Base-by-base conservation (phyloP, 2,888 invertebrate genomes). In the Eupelmus urozonus region DNA sequence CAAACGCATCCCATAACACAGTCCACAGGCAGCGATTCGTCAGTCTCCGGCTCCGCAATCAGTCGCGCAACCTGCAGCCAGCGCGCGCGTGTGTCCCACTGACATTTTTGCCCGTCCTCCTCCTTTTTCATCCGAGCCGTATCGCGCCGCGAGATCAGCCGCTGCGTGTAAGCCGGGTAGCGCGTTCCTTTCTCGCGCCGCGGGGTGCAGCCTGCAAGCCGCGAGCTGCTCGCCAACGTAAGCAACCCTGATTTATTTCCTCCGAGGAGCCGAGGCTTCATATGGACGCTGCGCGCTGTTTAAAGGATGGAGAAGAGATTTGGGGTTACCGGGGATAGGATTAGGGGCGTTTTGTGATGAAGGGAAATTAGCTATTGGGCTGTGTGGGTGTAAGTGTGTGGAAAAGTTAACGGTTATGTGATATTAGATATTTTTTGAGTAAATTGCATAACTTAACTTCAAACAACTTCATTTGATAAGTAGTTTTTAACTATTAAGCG, bases 111-210 rank as follows among this genome's bases (percentile, higher is more conserved):
- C 34, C n/a, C 49, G 18, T 42, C 25, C 40, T 16, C 25, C 57
- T 40, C 62, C 27, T 60, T 55, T 55, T 49, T 69, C 63, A 49
- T 16, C 34, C 13, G 16, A 7, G 57, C 53, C 51, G 23, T 25
- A 85, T 87, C 88, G 85, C 86, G 84, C 84, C 86, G 85, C 85
- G 83, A 83, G 87, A 88, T 87, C n/a, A n/a, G n/a, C n/a, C n/a
- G n/a, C n/a, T 88, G 87, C 34, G 83, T 85, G 88, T 88, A 88
- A 88, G 88, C 85, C 87, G 85, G 82, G 87, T 85, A 87, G 85
- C 86, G 75, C 65, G 40, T 42, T 16, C 70, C 18, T 25, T 27
- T 34, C 77, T 53, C 65, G 20, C 75, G 27, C 73, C 59, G 76
- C 73, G 71, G 72, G 71, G 45, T 18, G n/a, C n/a, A 60, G 29